Conservation (phyloP, 2,113 vertebrate genomes). For the Misgurnus anguillicaudatus region DNA sequence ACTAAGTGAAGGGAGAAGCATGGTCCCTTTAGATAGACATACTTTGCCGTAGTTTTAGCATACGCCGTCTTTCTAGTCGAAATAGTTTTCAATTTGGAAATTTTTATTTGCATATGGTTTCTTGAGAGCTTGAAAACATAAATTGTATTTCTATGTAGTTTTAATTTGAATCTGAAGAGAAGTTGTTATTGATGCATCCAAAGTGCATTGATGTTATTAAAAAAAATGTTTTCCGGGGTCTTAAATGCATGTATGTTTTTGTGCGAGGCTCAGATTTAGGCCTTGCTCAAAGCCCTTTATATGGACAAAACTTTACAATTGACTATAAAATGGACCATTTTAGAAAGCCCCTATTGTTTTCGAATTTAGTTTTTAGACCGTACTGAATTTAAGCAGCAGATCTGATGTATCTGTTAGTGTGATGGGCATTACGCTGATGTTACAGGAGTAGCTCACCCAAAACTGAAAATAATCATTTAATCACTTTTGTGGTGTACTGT, state of each 20-base stretch:
- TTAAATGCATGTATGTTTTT: conserved; percentile 44
- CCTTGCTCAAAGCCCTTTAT: conserved; percentile 17
- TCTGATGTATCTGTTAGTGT: not conserved
- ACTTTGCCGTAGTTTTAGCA: conserved; percentile 22
- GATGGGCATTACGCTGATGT: not conserved
- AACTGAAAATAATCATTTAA: no score
- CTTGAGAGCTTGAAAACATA: not conserved
- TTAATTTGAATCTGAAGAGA: not conserved
- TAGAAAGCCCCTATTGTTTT: conserved; percentile 25
- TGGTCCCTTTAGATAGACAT: conserved; percentile 36
- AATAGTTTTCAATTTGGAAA: conserved; percentile 21
- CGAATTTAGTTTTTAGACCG: conserved; percentile 40
- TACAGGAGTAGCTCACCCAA: not conserved
- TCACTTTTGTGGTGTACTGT: no score
- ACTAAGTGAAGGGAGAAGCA: conserved; percentile 17
- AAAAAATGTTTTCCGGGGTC: conserved; percentile 9
- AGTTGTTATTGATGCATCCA: conserved; percentile 37
- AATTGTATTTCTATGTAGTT: not conserved
- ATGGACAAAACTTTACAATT: conserved; percentile 10
- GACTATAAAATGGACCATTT: conserved; percentile 38
- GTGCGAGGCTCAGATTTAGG: conserved; percentile 7
- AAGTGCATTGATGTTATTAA: conserved; percentile 44
- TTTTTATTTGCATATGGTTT: conserved; percentile 1
- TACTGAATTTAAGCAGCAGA: conserved; percentile 38
- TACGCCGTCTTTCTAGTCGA: not conserved